Evolutionary conservation across 2,888 invertebrate species (phyloP), one percentile per base, ranked within the genome.

Genomic region (Agonopterix arenella): DNA sequence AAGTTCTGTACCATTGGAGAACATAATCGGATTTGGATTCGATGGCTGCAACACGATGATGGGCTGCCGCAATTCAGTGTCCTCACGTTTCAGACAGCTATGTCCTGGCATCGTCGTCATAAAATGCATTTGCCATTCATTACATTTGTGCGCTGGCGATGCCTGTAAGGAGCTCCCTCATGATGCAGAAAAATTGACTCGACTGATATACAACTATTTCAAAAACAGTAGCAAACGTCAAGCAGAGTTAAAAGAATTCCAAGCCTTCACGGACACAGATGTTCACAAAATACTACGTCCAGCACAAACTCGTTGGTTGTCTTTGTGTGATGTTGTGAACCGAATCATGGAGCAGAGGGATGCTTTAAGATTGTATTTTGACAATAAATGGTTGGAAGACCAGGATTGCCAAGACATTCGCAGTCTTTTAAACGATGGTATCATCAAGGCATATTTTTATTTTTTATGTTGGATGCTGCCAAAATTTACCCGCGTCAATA

Each of bases 121-220:
- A n/a, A 59, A 59, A 51, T 59, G 57, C 16, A 11, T 58, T 44
- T 61, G 61, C 47, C 57, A 59, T 45, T 58, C 57, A 1, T 45
- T 57, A 10, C 59, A 59, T 46, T 16, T 59, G 8, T 61, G 57
- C 13, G 51, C 57, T 1, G 50, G 48, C 36, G 52, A 57, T 0
- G 57, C 58, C 1, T 52, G 52, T 36, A 54, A 58, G 47, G 11
- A 55, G 40, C 11, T 59, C n/a, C 58, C 57, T 36, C 4, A 9
- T 3, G 40, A 52, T 9, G 48, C 49, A 43, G 62, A 59, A 56
- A 50, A 48, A 8, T 41, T 61, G n/a, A 38, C 55, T 11, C 47
- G 55, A n/a, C n/a, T n/a, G n/a, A n/a, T n/a, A n/a, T n/a, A 9
- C 37, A 37, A 37, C 9, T 37, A 37, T 37, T 37, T 37, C 37